Conservation (phyloP, 1,140 invertebrate species). For the Eriocheir sinensis region DNA sequence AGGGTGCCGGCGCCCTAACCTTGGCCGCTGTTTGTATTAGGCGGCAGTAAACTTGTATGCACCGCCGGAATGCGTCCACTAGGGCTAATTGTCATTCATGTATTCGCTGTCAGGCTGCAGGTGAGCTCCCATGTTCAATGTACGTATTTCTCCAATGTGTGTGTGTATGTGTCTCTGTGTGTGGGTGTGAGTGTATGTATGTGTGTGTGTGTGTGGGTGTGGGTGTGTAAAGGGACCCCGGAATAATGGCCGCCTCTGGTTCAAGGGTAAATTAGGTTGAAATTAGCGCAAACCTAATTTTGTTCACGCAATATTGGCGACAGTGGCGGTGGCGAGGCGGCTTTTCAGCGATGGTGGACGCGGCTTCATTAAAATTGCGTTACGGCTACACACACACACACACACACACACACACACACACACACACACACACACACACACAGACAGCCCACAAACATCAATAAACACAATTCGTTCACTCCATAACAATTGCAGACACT, state of each 20-base stretch:
- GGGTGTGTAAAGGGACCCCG: not conserved
- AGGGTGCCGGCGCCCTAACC: too few species aligned
- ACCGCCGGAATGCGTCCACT: too few species aligned
- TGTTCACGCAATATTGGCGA: not conserved
- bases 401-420: too few species aligned
- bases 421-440: too few species aligned
- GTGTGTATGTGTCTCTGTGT: constrained; percentile 48
- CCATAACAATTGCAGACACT: too few species aligned
- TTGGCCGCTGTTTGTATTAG: too few species aligned
- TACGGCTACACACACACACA: not conserved
- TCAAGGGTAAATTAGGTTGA: not conserved
- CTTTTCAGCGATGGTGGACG: not conserved
- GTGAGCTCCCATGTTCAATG: too few species aligned
- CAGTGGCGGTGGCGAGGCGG: not conserved
- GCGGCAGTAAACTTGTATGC: too few species aligned
- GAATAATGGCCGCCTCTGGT: not conserved
- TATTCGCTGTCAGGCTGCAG: too few species aligned
- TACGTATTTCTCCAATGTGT: not conserved
- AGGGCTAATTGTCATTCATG: too few species aligned
- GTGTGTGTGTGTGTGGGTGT: not conserved
- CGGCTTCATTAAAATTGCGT: not conserved
- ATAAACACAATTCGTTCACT: too few species aligned
- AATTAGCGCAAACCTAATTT: not conserved
- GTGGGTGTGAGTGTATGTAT: not conserved
- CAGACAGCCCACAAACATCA: too few species aligned